These are phyloP conservation scores for Dunckerocampus dactyliophorus DNA, from an alignment of 2,113 vertebrate species.

Conservation along the genomic window DNA sequence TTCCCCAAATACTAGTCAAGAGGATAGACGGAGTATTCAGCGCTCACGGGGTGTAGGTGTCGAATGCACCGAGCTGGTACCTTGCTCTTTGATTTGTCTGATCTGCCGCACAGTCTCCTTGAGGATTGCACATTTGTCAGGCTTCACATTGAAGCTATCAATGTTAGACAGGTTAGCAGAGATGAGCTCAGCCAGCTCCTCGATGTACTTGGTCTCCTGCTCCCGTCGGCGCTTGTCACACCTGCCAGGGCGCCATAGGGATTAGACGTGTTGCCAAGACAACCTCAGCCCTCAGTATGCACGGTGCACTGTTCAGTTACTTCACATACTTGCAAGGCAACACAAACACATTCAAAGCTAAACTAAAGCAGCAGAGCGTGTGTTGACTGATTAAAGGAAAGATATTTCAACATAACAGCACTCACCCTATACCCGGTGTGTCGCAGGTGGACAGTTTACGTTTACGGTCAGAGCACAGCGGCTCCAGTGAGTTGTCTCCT, in stretches of 20 bases:
- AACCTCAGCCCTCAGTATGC: conserved; percentile 41
- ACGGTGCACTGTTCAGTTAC: conserved; percentile 24
- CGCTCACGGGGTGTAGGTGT: not conserved
- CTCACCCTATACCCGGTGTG: conserved; percentile 83
- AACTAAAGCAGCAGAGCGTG: conserved; percentile 8
- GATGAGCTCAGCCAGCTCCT: conserved; percentile 96
- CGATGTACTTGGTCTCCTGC: conserved; percentile 98
- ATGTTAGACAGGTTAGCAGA: conserved; percentile 98
- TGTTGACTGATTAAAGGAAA: not conserved
- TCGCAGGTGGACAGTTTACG: conserved; percentile 91
- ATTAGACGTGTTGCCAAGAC: conserved; percentile 63
- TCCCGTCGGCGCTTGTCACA: conserved; percentile 96
- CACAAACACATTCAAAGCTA: conserved; percentile 1
- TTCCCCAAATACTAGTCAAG: conserved; percentile 7
- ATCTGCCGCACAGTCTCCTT: conserved; percentile 99
- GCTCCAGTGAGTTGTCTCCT: conserved; percentile 88
- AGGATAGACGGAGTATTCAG: not conserved
- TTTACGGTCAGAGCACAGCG: conserved; percentile 86
- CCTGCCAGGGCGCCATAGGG: conserved; percentile 61
- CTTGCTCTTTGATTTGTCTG: conserved; percentile 98
- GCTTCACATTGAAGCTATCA: conserved; percentile 98
- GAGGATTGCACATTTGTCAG: conserved; percentile 98
- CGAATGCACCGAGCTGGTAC: conserved; percentile 59
- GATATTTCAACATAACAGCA: conserved; percentile 2
- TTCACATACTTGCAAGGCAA: conserved; percentile 6